These are phyloP conservation scores for Drosophila nasuta DNA, from an alignment of 1,140 invertebrate genomes.

Conservation along the genomic window DNA sequence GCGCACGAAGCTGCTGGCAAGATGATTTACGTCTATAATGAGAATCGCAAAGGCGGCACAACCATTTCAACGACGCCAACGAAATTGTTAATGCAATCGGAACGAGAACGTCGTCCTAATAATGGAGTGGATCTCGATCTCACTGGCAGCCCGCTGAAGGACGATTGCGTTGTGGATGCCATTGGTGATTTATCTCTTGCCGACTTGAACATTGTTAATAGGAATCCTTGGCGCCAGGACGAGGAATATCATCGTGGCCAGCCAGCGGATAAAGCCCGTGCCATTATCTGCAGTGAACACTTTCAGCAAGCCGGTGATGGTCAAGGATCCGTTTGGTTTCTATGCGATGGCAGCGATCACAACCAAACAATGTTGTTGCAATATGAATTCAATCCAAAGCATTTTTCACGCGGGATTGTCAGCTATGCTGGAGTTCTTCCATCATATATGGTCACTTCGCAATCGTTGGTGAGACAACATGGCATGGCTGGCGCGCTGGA, in stretches of 20 bases:
- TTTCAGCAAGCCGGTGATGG: constrained; percentile 58
- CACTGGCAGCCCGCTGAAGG: constrained; percentile 80
- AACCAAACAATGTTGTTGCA: constrained; percentile 65
- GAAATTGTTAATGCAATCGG: constrained; percentile 33
- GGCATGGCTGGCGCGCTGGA: constrained; percentile 28
- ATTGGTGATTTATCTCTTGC: constrained; percentile 67
- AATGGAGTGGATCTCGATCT: constrained; percentile 55
- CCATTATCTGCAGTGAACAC: constrained; percentile 56
- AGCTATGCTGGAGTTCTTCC: constrained; percentile 64
- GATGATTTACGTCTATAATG: constrained; percentile 69
- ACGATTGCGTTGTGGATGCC: constrained; percentile 73
- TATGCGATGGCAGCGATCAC: constrained; percentile 69
- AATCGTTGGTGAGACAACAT: constrained; percentile 56
- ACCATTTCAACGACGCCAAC: constrained; percentile 47
- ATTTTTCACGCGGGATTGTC: constrained; percentile 68
- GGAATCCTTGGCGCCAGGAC: constrained; percentile 72
- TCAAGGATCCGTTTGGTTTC: constrained; percentile 73
- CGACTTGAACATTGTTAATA: constrained; percentile 48
- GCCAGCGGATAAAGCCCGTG: constrained; percentile 53
- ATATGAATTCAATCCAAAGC: constrained; percentile 59
- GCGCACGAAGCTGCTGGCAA: constrained; percentile 54
- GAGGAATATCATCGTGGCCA: constrained; percentile 75
- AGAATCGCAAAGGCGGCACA: constrained; percentile 48
- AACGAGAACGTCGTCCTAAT: constrained; percentile 19
- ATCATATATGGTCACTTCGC: constrained; percentile 51